Percentiles rank a stretch among this genome's conserved stretches.
Conservation (phyloP, 2,888 invertebrate genomes). For the Mimas tiliae region DNA sequence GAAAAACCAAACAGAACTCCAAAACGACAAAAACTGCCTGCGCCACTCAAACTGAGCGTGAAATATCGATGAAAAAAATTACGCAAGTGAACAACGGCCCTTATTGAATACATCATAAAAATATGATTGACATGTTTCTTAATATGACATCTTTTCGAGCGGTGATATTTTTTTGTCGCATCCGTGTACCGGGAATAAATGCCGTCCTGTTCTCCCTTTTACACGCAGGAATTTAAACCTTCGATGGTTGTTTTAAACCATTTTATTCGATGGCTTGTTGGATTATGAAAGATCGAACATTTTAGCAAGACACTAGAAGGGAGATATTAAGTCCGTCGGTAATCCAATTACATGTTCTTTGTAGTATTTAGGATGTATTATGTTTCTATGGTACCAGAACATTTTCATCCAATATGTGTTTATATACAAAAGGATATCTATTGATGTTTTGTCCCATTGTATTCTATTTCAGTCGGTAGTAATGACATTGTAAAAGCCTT, state of each 20-base stretch:
- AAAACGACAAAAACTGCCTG: conserved; percentile 55
- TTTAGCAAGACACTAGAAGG: conserved; percentile 65
- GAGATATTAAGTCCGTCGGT: conserved; percentile 79
- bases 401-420: conserved; percentile 73
- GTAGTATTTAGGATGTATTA: conserved; percentile 82
- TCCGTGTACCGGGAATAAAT: conserved; percentile 53
- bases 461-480: conserved; percentile 50
- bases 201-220: not conserved
- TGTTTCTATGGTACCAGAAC: conserved; percentile 72
- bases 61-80: conserved; percentile 78
- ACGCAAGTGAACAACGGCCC: conserved; percentile 78
- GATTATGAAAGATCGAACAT: conserved; percentile 45
- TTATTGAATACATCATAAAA: conserved; percentile 80
- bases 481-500: conserved; percentile 25
- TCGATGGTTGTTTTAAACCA: not conserved
- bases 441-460: conserved; percentile 70
- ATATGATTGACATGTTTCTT: conserved; percentile 85
- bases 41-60: conserved; percentile 74
- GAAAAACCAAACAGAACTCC: conserved; percentile 6
- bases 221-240: conserved; percentile 29
- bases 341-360: conserved; percentile 83
- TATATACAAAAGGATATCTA: conserved; percentile 74
- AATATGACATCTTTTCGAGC: conserved; percentile 83
- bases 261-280: conserved; percentile 28
- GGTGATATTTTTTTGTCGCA: conserved; percentile 84